Percentiles rank a stretch among this genome's conserved stretches.
Conservation (phyloP, 2,113 vertebrate genomes). For the Kryptolebias marmoratus region DNA sequence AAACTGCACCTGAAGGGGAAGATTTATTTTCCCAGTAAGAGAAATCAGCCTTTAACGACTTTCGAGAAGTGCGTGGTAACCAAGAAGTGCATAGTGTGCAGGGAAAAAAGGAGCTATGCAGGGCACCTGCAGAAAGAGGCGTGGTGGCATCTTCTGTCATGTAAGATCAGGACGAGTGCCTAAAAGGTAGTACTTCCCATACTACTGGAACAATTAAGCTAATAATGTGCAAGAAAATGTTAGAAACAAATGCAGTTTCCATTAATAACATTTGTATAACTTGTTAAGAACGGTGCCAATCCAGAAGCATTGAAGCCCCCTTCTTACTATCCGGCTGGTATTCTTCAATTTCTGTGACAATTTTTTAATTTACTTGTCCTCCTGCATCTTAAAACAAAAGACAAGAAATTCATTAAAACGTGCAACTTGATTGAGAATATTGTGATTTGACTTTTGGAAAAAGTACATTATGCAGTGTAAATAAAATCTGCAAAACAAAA, state of each 20-base stretch:
- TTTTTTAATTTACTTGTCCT: too few species aligned
- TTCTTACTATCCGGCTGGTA: too few species aligned
- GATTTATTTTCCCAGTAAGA: constrained; percentile 14
- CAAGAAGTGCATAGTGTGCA: not conserved
- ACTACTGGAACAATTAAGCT: not conserved
- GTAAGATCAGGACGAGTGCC: constrained; percentile 23
- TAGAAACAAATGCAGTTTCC: not conserved
- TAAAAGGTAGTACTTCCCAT: constrained; percentile 6
- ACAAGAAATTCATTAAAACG: too few species aligned
- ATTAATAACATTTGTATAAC: not conserved
- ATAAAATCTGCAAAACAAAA: too few species aligned
- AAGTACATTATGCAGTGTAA: too few species aligned
- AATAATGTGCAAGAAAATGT: not conserved
- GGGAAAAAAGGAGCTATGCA: not conserved
- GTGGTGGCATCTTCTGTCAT: constrained; percentile 5
- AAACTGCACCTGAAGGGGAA: not conserved
- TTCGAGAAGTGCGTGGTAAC: not conserved
- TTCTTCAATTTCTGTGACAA: too few species aligned
- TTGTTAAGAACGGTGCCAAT: too few species aligned
- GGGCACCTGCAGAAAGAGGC: constrained; percentile 14
- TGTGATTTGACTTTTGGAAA: too few species aligned
- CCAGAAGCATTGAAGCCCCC: too few species aligned
- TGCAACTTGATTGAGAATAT: too few species aligned
- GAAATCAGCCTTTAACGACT: not conserved
- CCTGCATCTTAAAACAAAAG: too few species aligned